Conservation (phyloP, 2,113 vertebrate genomes). For the Stegostoma tigrinum region DNA sequence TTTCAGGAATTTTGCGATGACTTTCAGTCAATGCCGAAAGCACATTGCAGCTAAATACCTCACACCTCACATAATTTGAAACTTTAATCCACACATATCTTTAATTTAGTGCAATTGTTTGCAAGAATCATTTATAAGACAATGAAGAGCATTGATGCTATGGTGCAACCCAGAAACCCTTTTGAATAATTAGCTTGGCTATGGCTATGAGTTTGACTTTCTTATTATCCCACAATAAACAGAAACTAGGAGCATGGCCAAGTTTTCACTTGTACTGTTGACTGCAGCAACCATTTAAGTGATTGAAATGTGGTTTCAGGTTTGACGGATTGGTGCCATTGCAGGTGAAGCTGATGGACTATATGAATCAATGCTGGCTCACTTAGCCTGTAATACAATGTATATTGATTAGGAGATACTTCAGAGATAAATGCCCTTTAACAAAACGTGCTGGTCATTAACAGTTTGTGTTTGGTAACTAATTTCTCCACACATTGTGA, state of each 20-base stretch:
- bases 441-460: neutral
- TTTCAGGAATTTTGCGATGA: neutral
- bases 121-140: no score
- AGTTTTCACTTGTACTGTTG: neutral
- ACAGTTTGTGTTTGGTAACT: neutral
- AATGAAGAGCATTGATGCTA: neutral
- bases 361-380: neutral
- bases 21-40: neutral
- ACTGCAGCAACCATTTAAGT: neutral
- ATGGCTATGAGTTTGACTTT: neutral
- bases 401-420: neutral
- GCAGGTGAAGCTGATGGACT: neutral
- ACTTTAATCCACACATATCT: no score
- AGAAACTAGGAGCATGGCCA: neutral
- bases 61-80: neutral
- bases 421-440: neutral
- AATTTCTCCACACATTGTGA: neutral
- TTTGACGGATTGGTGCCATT: neutral
- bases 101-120: no score
- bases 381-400: neutral
- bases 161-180: neutral
- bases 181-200: neutral
- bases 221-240: neutral
- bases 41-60: neutral
- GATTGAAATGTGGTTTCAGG: slow-evolving; percentile 1